These are phyloP conservation scores for Lutjanus campechanus DNA, from an alignment of 2,797 vertebrate genomes.

Conservation along the genomic window DNA sequence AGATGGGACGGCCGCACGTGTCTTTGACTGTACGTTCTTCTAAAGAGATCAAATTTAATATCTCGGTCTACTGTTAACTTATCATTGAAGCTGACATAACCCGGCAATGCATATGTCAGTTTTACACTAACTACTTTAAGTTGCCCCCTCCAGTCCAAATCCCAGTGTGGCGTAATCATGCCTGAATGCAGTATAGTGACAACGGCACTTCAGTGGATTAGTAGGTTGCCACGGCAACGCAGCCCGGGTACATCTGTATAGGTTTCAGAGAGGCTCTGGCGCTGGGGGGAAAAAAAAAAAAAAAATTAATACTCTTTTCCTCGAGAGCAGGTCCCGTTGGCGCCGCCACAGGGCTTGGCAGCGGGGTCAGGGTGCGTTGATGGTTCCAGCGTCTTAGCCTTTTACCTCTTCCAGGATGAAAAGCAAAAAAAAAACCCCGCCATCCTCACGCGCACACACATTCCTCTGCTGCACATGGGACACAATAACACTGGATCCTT, in stretches of 20 bases:
- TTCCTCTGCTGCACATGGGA: constrained; percentile 32
- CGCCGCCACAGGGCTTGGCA: constrained; percentile 18
- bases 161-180: constrained; percentile 74
- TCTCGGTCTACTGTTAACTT: constrained; percentile 19
- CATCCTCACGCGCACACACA: constrained; percentile 18
- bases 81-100: constrained; percentile 45
- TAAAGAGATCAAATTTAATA: neutral
- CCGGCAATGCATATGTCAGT: constrained; percentile 53
- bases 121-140: constrained; percentile 65
- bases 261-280: constrained; percentile 70
- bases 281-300: neutral
- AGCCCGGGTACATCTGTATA: constrained; percentile 78
- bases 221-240: constrained; percentile 80
- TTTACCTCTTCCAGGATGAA: constrained; percentile 26
- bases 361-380: constrained; percentile 27
- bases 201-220: constrained; percentile 82
- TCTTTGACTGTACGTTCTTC: constrained; percentile 8
- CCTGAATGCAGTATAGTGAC: constrained; percentile 77
- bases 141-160: constrained; percentile 74
- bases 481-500: constrained; percentile 54
- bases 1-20: neutral
- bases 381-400: constrained; percentile 28
- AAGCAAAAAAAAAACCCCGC: constrained; percentile 14
- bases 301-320: constrained; percentile 67
- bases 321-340: constrained; percentile 52